Percentiles rank a stretch among this genome's conserved stretches.
These are phyloP conservation scores for Enteromius fasciolatus DNA, from an alignment of 2,797 vertebrate genomes.

Conservation along the genomic window DNA sequence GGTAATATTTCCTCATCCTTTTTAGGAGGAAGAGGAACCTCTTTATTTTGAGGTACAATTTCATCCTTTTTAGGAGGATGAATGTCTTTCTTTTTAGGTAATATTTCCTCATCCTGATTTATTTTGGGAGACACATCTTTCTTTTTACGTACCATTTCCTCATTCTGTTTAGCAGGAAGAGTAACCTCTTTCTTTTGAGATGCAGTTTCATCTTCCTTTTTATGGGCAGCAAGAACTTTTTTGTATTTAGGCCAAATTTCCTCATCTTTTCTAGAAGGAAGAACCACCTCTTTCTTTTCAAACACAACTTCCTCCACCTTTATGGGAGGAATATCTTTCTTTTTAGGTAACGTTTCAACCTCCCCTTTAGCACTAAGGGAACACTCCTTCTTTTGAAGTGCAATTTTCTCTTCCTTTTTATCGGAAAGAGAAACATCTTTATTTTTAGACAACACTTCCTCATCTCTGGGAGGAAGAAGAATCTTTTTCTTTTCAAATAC, in stretches of 20 bases:
- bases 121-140: background rate
- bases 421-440: too few relatives aligned
- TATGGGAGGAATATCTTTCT: too few relatives aligned
- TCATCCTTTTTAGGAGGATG: background rate
- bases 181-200: background rate
- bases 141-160: background rate
- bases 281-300: conserved; percentile 13
- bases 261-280: background rate
- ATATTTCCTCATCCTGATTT: background rate
- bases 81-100: background rate
- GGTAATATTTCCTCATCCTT: background rate
- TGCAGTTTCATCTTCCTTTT: background rate
- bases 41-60: background rate
- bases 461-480: too few relatives aligned
- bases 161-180: background rate
- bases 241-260: background rate
- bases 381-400: too few relatives aligned
- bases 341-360: too few relatives aligned
- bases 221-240: too few relatives aligned
- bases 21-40: background rate
- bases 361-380: too few relatives aligned
- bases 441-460: too few relatives aligned
- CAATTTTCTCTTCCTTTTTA: too few relatives aligned
- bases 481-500: too few relatives aligned
- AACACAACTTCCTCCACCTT: too few relatives aligned